Evolutionary conservation across 2,113 vertebrate genomes (phyloP).

Genomic region (Gymnocephalus cernua): DNA sequence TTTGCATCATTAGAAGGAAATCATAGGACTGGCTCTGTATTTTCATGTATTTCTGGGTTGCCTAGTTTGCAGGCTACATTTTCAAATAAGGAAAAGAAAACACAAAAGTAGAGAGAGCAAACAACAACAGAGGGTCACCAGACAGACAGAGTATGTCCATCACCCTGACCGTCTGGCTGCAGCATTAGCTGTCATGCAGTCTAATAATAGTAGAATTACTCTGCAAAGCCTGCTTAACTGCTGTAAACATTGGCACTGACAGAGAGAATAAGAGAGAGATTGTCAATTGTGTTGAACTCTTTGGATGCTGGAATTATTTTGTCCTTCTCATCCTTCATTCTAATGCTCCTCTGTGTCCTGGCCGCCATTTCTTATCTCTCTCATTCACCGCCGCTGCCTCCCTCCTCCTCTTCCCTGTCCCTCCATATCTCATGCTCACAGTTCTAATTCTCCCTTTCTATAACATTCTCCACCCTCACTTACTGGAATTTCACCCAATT

Average conservation of each 20-base stretch:
- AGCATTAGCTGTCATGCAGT: constrained; percentile 57
- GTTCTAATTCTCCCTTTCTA: constrained; percentile 22
- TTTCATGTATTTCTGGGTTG: neutral
- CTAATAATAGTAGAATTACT: constrained; percentile 75
- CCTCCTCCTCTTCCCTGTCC: constrained; percentile 13
- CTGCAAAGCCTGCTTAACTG: constrained; percentile 72
- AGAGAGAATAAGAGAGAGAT: constrained; percentile 38
- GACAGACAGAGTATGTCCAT: constrained; percentile 26
- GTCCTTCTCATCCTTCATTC: constrained; percentile 33
- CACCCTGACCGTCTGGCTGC: constrained; percentile 52
- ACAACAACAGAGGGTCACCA: constrained; percentile 1
- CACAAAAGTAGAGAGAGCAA: constrained; percentile 1
- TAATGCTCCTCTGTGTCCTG: constrained; percentile 15
- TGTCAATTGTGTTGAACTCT: constrained; percentile 51
- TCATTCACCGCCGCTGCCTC: constrained; percentile 32
- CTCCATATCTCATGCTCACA: constrained; percentile 45
- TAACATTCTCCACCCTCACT: constrained; percentile 18
- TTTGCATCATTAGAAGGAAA: constrained; percentile 11
- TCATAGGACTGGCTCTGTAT: neutral
- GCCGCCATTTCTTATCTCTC: constrained; percentile 55
- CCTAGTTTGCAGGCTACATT: neutral
- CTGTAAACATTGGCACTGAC: constrained; percentile 54
- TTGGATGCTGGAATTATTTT: constrained; percentile 43
- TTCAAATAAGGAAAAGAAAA: neutral
- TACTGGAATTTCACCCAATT: neutral